A percentile compares a stretch with the other conserved stretches of the same genome.
phyloP scores from a whole-genome alignment of 2,797 vertebrate genomes.

The Cuniculus paca region DNA sequence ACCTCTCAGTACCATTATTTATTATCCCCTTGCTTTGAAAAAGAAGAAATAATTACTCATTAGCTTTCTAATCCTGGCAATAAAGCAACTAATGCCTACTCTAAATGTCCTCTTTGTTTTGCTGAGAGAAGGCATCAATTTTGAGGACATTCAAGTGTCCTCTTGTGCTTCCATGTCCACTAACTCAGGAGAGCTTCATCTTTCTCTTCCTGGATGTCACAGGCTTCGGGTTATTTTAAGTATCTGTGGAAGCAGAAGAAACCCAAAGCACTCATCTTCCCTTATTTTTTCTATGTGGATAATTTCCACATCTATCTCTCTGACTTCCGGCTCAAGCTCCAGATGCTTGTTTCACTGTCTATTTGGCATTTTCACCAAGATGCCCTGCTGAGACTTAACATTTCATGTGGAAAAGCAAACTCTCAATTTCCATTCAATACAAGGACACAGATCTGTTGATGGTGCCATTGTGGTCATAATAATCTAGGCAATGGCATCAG shows the following conservation, averaged over 20 bases:
- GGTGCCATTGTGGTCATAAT: background rate
- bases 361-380: background rate
- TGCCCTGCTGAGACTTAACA: background rate
- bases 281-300: background rate
- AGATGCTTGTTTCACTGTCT: background rate
- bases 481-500: constrained; percentile 17
- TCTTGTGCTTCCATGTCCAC: background rate
- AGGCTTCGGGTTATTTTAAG: constrained; percentile 32
- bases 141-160: background rate
- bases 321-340: background rate
- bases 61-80: constrained; percentile 28
- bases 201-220: background rate
- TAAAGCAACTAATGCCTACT: background rate
- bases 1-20: constrained; percentile 11
- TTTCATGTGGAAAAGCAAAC: constrained; percentile 3
- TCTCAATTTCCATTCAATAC: background rate
- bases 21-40: background rate
- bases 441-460: background rate
- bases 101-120: constrained; percentile 41
- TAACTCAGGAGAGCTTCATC: background rate
- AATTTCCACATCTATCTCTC: constrained; percentile 18
- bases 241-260: background rate
- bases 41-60: background rate
- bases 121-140: background rate
- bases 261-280: background rate